Evolutionary conservation across 2,113 vertebrate species (phyloP).

Genomic region (Tupaia tana): DNA sequence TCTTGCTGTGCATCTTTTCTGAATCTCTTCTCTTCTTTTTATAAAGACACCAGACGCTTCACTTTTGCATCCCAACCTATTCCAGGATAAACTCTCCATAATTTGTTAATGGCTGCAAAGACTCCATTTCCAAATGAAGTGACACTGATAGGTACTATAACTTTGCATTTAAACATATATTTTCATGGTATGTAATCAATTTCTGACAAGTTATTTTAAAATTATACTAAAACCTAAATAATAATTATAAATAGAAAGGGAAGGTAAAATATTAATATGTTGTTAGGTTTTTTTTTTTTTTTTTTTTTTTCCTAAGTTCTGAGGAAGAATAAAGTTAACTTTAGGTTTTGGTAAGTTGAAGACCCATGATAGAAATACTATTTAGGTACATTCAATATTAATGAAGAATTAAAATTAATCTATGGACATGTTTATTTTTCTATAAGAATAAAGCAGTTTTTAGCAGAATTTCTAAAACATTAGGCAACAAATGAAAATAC

Average conservation of each 20-base stretch:
- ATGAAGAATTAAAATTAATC: background rate
- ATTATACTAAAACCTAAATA: background rate
- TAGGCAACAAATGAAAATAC: background rate
- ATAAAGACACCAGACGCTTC: background rate
- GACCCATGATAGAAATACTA: background rate
- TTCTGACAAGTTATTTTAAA: background rate
- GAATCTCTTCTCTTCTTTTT: background rate
- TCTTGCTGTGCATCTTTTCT: background rate
- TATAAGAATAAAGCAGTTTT: background rate
- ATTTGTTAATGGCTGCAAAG: background rate
- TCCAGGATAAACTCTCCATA: background rate
- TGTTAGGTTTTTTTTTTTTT: background rate
- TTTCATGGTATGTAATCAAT: background rate
- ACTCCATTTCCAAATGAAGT: background rate
- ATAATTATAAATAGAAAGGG: background rate
- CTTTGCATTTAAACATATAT: background rate
- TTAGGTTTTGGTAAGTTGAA: background rate
- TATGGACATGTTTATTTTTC: background rate
- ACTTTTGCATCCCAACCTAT: rapidly evolving
- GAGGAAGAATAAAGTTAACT: background rate
- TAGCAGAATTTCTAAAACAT: background rate
- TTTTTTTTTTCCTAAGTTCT: background rate
- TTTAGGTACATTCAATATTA: background rate
- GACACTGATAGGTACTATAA: background rate
- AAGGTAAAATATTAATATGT: background rate